Conservation (phyloP, 2,797 vertebrate species). For the Mormyrus hasselquistii region DNA sequence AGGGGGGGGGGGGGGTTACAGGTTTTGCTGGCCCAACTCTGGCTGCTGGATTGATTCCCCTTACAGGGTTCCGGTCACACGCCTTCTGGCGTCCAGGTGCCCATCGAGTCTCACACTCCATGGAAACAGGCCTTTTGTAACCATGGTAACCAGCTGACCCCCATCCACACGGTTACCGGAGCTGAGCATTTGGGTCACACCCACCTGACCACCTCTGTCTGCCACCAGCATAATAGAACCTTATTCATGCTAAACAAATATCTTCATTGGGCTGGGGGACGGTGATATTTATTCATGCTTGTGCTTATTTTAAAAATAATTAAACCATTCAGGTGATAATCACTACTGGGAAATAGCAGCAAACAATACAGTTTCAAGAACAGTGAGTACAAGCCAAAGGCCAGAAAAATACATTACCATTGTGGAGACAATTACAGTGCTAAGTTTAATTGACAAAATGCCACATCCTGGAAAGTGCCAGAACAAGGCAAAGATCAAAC, state of each 20-base stretch:
- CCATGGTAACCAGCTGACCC: not conserved
- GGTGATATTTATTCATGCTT: not conserved
- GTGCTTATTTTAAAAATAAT: constrained; percentile 3
- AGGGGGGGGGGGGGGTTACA: not conserved
- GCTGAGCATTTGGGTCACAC: not conserved
- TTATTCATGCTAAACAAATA: not conserved
- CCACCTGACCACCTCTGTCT: not conserved
- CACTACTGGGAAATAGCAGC: not conserved
- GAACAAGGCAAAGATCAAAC: not conserved
- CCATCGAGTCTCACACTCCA: not conserved
- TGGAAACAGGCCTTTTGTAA: not conserved
- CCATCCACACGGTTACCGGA: not conserved
- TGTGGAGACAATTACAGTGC: not conserved
- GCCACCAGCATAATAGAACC: not conserved
- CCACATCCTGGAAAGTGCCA: not conserved
- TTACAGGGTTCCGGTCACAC: not conserved
- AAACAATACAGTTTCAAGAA: not conserved
- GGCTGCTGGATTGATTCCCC: not conserved
- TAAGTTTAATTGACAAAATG: not conserved
- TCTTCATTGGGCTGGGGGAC: not conserved
- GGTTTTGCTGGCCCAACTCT: not conserved
- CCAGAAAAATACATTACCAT: not conserved
- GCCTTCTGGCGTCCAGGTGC: not conserved
- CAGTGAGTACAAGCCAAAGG: not conserved
- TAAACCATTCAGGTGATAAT: not conserved